Base-by-base conservation (phyloP, 2,797 vertebrate species). In the Cetoscarus ocellatus region DNA sequence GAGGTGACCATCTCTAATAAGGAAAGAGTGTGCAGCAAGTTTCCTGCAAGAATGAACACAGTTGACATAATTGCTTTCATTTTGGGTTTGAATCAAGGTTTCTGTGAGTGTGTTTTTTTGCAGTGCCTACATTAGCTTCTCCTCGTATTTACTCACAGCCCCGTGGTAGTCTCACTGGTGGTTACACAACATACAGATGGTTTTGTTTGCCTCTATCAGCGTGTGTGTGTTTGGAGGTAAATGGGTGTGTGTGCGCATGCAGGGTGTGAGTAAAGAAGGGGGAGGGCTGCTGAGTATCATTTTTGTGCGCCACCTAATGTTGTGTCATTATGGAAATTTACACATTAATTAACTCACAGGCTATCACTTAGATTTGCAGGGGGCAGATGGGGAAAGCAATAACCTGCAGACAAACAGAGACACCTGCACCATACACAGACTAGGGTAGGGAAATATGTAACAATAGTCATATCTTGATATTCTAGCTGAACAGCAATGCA, bases 141-240 rank as follows among this genome's bases (percentile, higher is more conserved):
- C 40, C 70, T 70, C 73, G 61, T 79, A 79, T 85, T 86, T 77
- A 75, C 65, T 77, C 64, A 59, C 73, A 72, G 75, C 67, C 72
- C 70, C 61, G 84, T 67, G 45, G 80, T 78, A 18, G 69, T 78
- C 77, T 71, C 59, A 51, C 76, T 65, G 65, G 67, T 75, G 73
- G 77, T 88, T 91, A 83, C 84, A 84, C 87, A 90, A 90, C 79
- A 75, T 90, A 79, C 90, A 92, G 91, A 92, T 93, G 88, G 87
- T 86, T 89, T 77, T 89, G 85, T 90, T 90, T 91, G 87, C 84
- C 74, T 92, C 76, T 71, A 72, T 87, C 88, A 86, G 88, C 79
- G n/a, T 86, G 87, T 74, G 75, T 59, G 73, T 60, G 27, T 27
- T 27, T 27, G 27, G 27, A 61, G 17, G 65, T 27, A 49, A 15